A percentile compares a stretch with the other conserved stretches of the same genome.
These are phyloP conservation scores for Zosterops pallidus DNA, from an alignment of 2,113 vertebrate genomes.

Conservation along the genomic window DNA sequence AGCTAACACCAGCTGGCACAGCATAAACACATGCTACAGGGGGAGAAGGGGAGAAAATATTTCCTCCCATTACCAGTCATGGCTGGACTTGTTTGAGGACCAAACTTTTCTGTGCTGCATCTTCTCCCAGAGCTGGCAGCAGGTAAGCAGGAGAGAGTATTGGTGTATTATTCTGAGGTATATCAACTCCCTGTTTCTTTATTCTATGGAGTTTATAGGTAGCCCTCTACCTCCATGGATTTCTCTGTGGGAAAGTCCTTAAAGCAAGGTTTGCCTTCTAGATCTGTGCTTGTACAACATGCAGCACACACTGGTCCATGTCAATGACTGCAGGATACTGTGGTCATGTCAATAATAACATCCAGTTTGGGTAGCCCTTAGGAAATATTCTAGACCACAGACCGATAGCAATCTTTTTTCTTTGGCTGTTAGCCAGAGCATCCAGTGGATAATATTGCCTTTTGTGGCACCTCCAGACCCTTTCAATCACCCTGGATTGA, in stretches of 20 bases:
- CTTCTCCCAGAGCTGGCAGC: background rate
- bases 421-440: background rate
- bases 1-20: background rate
- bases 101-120: background rate
- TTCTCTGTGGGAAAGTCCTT: background rate
- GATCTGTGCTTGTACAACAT: background rate
- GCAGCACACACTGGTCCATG: background rate
- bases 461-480: background rate
- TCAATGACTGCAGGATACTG: background rate
- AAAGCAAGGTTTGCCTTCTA: background rate
- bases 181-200: background rate
- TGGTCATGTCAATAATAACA: background rate
- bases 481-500: background rate
- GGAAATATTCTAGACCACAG: background rate
- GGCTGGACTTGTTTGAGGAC: background rate
- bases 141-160: background rate
- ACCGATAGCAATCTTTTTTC: background rate
- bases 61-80: background rate
- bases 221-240: background rate
- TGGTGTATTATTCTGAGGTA: accelerated
- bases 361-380: background rate
- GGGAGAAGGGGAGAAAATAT: background rate
- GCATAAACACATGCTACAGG: background rate
- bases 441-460: background rate
- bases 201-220: background rate